phyloP scores from a whole-genome alignment of 2,113 vertebrate species.

The Grammomys dolichurus region DNA sequence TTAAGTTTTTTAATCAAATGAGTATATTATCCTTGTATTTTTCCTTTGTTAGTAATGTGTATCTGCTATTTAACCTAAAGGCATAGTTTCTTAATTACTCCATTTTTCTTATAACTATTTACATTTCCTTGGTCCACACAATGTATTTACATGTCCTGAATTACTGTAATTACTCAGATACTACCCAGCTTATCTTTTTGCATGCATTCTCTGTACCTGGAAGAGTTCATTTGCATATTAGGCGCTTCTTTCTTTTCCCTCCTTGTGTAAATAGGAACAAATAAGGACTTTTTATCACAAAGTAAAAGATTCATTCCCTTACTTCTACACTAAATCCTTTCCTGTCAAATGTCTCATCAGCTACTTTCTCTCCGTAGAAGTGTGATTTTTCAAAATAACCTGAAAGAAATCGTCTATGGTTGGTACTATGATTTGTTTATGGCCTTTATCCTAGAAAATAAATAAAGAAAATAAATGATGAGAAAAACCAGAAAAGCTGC shows the following conservation, averaged over 20 bases:
- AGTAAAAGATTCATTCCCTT: slow-evolving; percentile 1
- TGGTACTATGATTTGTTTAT: neutral
- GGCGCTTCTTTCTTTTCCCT: neutral
- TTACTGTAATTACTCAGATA: slow-evolving; percentile 61
- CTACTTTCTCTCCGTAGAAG: neutral
- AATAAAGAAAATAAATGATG: neutral
- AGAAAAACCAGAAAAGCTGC: neutral
- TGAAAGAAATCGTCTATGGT: neutral
- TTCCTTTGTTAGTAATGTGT: neutral
- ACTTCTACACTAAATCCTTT: neutral
- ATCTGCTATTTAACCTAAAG: slow-evolving; percentile 42
- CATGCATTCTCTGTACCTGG: slow-evolving; percentile 29
- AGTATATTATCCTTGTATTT: slow-evolving; percentile 26
- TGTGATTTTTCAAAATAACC: slow-evolving; percentile 1
- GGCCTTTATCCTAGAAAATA: slow-evolving; percentile 1
- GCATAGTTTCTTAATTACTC: slow-evolving; percentile 52
- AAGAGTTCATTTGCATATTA: slow-evolving; percentile 53
- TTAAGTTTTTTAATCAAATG: neutral
- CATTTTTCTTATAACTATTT: slow-evolving; percentile 50
- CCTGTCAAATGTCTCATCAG: neutral
- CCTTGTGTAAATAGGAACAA: slow-evolving; percentile 36
- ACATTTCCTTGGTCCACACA: neutral
- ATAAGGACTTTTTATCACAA: neutral
- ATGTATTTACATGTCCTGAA: slow-evolving; percentile 52
- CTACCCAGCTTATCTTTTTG: slow-evolving; percentile 51